Base-by-base conservation (phyloP, 2,888 invertebrate genomes). In the Drosophila anomelani region DNA sequence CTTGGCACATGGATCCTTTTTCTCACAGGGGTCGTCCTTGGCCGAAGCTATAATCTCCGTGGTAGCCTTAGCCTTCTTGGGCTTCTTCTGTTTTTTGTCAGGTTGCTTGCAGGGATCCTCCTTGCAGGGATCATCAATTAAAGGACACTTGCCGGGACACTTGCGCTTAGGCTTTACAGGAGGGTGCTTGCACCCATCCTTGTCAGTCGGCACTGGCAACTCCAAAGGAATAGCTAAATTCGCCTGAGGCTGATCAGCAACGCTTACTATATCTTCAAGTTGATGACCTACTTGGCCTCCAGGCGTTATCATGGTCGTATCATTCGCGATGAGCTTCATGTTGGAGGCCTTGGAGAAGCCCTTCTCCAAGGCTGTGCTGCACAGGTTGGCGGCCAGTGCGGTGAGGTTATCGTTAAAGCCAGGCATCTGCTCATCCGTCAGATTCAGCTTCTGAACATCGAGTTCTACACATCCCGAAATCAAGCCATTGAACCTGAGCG, bases 391-490 rank as follows among this genome's bases (percentile, higher is more conserved):
- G 0, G 90, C 90, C 49, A 91, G 73, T 0, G 90, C 77, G 4
- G 90, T 90, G 0, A 91, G 78, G n/a, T 77, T 73, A 10, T 91
- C 90, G 55, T 90, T 91, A 9, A 81, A 90, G 12, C 78, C 76
- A 0, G 90, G 80, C 20, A 85, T 58, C n/a, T 75, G 59, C 0
- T 81, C 69, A 0, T 75, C 63, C 1, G 71, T 67, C 7, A 90
- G 23, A 8, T 80, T 51, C 3, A 90, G 69, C n/a, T 84, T 86
- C 0, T 79, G 80, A 7, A 88, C 66, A 64, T 91, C 90, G 1
- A 90, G 74, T 15, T 90, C 68, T 0, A 90, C 80, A 4, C 77
- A 79, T 6, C 91, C 90, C 10, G 77, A 76, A 29, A 91, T 90
- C 0, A 87, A 8, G 0, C 91, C 91, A 73, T 86, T 88, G 32